These are phyloP conservation scores for Enteromius thamalakanensis DNA, from an alignment of 2,797 vertebrate species.

Conservation along the genomic window DNA sequence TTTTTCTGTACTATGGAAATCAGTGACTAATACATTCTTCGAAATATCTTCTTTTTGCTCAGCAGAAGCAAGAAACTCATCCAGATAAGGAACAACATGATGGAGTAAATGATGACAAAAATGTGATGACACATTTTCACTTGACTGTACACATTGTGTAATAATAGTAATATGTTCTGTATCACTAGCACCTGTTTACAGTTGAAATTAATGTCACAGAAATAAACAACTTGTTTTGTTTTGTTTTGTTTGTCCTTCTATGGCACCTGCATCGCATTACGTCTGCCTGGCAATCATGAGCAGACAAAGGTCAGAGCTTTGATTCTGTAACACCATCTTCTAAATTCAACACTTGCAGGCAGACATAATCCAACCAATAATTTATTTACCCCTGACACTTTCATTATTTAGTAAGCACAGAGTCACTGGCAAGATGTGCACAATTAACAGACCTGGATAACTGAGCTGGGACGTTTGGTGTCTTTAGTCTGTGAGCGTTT, in stretches of 20 bases:
- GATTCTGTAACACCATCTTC: slow-evolving; percentile 63
- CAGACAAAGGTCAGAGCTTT: slow-evolving; percentile 58
- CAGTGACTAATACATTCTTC: not conserved
- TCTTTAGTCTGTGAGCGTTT: not conserved
- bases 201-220: not conserved
- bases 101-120: not conserved
- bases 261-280: slow-evolving; percentile 59
- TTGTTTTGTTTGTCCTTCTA: slow-evolving; percentile 37
- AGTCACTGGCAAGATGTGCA: slow-evolving; percentile 45
- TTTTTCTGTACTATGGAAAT: not conserved
- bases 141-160: not conserved
- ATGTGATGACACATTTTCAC: too few relatives aligned
- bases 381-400: slow-evolving; percentile 62
- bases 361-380: slow-evolving; percentile 62
- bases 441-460: slow-evolving; percentile 51
- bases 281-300: slow-evolving; percentile 53
- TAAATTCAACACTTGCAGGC: slow-evolving; percentile 64
- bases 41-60: not conserved
- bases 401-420: slow-evolving; percentile 62
- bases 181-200: not conserved
- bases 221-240: slow-evolving; percentile 26
- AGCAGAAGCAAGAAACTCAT: not conserved
- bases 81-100: not conserved
- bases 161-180: not conserved
- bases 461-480: slow-evolving; percentile 2